Conservation (phyloP, 2,888 invertebrate genomes). For the Pseudanteris insignis region DNA sequence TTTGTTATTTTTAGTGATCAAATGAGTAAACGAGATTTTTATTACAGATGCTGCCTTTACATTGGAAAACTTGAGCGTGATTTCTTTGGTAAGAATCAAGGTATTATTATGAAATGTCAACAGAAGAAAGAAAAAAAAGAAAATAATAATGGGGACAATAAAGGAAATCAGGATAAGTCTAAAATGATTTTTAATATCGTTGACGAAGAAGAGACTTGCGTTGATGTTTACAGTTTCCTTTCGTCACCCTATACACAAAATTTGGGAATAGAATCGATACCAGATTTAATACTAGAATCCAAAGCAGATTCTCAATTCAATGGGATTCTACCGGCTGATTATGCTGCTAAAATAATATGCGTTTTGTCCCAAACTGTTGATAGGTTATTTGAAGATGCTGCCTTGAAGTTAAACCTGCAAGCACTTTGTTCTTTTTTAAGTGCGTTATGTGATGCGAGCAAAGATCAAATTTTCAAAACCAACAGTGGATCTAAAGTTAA, state of each 20-base stretch:
- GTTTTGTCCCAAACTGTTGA: conserved; percentile 90
- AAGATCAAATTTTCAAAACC: conserved; percentile 72
- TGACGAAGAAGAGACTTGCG: conserved; percentile 80
- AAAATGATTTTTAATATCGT: conserved; percentile 73
- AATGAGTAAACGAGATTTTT: too few species aligned
- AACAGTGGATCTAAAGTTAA: conserved; percentile 54
- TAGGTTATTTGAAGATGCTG: conserved; percentile 88
- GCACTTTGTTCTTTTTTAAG: conserved; percentile 84
- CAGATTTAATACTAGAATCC: conserved; percentile 73
- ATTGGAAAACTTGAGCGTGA: conserved; percentile 91
- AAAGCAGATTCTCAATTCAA: conserved; percentile 69
- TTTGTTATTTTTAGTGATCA: too few species aligned
- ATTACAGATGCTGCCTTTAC: conserved; percentile 88
- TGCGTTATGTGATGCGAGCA: conserved; percentile 86
- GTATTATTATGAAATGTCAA: conserved; percentile 73
- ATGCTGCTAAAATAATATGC: conserved; percentile 89
- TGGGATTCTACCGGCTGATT: conserved; percentile 77
- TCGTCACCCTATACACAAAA: conserved; percentile 74
- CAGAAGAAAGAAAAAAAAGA: conserved; percentile 72
- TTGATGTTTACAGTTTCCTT: conserved; percentile 85
- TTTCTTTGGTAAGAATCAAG: conserved; percentile 85
- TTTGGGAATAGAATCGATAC: conserved; percentile 70
- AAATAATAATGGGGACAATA: conserved; percentile 70
- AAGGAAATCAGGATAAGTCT: conserved; percentile 70
- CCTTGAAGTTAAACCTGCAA: conserved; percentile 84